phyloP scores from a whole-genome alignment of 2,888 invertebrate genomes.

The Mimas tiliae region DNA sequence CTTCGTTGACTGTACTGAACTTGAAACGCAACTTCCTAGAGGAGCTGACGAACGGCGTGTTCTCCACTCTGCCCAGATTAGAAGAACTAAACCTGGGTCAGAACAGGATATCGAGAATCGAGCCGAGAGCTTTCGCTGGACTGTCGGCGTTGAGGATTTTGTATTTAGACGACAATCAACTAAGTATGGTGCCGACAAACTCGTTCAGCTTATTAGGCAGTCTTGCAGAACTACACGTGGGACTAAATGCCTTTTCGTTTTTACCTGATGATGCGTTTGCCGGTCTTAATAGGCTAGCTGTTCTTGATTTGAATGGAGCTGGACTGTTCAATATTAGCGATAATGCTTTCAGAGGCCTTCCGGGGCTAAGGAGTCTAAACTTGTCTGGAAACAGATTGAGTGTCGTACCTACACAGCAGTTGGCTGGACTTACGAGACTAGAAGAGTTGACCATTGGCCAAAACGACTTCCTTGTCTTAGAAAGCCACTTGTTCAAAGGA shows the following conservation, averaged over 20 bases:
- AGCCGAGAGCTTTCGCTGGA: conserved; percentile 90
- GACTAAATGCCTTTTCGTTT: conserved; percentile 91
- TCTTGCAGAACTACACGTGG: conserved; percentile 93
- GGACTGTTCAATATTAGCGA: conserved; percentile 91
- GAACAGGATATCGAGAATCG: conserved; percentile 92
- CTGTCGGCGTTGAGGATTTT: conserved; percentile 90
- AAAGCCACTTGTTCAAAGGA: conserved; percentile 90
- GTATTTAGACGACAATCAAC: conserved; percentile 93
- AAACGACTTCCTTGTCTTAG: conserved; percentile 90
- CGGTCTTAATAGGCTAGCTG: conserved; percentile 89
- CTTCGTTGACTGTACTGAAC: conserved; percentile 91
- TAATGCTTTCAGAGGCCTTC: conserved; percentile 90
- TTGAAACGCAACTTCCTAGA: conserved; percentile 92
- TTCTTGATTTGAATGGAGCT: conserved; percentile 92
- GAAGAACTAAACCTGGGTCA: conserved; percentile 94
- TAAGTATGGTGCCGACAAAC: conserved; percentile 90
- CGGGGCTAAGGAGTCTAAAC: conserved; percentile 90
- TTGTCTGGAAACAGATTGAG: conserved; percentile 91
- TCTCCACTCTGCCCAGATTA: conserved; percentile 89
- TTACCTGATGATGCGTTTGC: conserved; percentile 92
- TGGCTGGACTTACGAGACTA: conserved; percentile 88
- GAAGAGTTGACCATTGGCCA: conserved; percentile 93
- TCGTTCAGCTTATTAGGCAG: conserved; percentile 90
- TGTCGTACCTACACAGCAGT: conserved; percentile 90
- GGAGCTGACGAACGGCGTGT: conserved; percentile 90